Evolutionary conservation across 2,888 invertebrate genomes (phyloP).

Genomic region (Eueremaeus valkanovi): DNA sequence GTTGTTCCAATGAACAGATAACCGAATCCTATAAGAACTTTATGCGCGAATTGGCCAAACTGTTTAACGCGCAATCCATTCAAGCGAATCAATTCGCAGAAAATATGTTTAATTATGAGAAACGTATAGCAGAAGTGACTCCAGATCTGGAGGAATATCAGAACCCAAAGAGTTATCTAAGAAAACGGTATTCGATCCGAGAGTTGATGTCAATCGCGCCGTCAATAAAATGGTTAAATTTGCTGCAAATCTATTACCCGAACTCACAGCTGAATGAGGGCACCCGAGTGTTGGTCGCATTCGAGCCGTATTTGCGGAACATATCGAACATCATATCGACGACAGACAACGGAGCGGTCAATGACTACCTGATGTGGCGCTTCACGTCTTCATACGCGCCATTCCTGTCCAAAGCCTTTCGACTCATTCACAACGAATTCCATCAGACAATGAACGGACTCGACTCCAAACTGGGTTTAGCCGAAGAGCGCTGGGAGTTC

Average conservation of each 20-base stretch:
- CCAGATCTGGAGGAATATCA: constrained; percentile 49
- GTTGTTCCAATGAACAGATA: constrained; percentile 53
- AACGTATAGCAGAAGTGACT: constrained; percentile 58
- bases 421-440: constrained; percentile 44
- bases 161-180: constrained; percentile 29
- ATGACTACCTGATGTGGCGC: constrained; percentile 62
- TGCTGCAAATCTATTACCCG: constrained; percentile 56
- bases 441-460: constrained; percentile 42
- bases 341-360: constrained; percentile 58
- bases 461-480: neutral
- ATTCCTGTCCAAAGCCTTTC: constrained; percentile 56
- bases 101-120: constrained; percentile 59
- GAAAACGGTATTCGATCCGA: constrained; percentile 38
- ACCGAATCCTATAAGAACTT: constrained; percentile 57
- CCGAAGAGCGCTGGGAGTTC: constrained; percentile 56
- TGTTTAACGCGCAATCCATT: constrained; percentile 55
- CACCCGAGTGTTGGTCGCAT: constrained; percentile 58
- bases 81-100: constrained; percentile 57
- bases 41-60: constrained; percentile 56
- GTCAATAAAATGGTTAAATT: constrained; percentile 46
- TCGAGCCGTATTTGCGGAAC: constrained; percentile 57
- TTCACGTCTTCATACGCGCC: constrained; percentile 58
- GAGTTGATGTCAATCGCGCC: constrained; percentile 37
- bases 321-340: constrained; percentile 58
- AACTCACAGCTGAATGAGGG: constrained; percentile 56